A percentile compares a stretch with the other conserved stretches of the same genome.
Conservation (phyloP, 2,888 invertebrate species). For the Malacosoma neustria region DNA sequence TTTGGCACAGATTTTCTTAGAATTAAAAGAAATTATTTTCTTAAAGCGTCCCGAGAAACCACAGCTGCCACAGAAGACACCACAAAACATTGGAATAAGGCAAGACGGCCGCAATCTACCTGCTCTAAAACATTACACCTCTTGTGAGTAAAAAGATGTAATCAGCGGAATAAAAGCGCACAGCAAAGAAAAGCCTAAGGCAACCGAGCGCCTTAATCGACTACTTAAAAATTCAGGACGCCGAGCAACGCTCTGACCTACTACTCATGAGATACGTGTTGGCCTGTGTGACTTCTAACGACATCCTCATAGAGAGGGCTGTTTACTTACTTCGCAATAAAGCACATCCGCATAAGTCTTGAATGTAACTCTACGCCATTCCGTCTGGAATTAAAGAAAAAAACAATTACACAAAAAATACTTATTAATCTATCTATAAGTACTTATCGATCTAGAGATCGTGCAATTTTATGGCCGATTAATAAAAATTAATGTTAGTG, state of each 20-base stretch:
- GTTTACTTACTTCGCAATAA: neutral
- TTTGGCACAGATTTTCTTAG: neutral
- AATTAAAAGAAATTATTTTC: too few relatives aligned
- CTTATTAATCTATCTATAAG: too few relatives aligned
- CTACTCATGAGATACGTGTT: constrained; percentile 16
- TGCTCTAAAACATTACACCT: constrained; percentile 34
- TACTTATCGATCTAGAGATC: too few relatives aligned
- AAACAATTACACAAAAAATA: constrained; percentile 11
- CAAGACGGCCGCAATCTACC: constrained; percentile 26
- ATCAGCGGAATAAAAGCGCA: constrained; percentile 62
- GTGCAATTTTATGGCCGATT: too few relatives aligned
- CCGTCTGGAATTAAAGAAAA: constrained; percentile 42
- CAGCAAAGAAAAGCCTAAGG: constrained; percentile 25
- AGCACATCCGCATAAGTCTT: constrained; percentile 1
- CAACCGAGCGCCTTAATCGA: constrained; percentile 45
- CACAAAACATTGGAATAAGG: neutral
- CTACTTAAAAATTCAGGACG: constrained; percentile 68
- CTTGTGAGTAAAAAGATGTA: constrained; percentile 66
- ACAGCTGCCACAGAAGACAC: too few relatives aligned
- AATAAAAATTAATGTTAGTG: too few relatives aligned
- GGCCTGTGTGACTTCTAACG: neutral
- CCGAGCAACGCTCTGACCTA: constrained; percentile 43
- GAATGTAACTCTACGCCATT: constrained; percentile 29
- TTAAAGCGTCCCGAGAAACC: too few relatives aligned
- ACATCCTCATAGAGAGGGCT: constrained; percentile 10